phyloP scores from a whole-genome alignment of 2,888 invertebrate genomes.

The Euclidia mi region DNA sequence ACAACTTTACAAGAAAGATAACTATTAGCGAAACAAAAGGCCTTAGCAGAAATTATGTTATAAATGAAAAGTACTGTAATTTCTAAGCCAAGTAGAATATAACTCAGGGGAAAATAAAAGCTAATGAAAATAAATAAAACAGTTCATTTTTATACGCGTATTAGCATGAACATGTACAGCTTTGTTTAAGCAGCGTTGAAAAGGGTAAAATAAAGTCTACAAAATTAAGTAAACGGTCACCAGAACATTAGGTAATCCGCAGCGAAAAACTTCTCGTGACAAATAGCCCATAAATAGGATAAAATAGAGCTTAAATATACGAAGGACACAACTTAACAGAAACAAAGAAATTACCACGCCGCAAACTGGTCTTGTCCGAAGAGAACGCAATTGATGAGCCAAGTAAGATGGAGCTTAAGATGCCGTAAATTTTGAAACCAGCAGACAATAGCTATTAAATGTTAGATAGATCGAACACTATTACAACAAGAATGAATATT shows the following conservation, averaged over 20 bases:
- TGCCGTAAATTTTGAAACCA: constrained; percentile 31
- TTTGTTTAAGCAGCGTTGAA: constrained; percentile 29
- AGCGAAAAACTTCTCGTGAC: constrained; percentile 61
- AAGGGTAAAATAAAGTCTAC: constrained; percentile 26
- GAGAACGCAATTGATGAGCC: constrained; percentile 39
- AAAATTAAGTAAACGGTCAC: constrained; percentile 58
- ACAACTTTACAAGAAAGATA: constrained; percentile 1
- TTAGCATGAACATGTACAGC: constrained; percentile 15
- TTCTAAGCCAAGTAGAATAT: not conserved
- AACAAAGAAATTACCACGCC: constrained; percentile 67
- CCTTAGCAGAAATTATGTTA: constrained; percentile 6
- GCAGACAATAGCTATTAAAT: not conserved
- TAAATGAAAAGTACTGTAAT: not conserved
- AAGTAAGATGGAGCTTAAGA: constrained; percentile 28
- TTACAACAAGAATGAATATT: no score
- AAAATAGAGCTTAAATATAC: constrained; percentile 61
- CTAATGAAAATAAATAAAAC: constrained; percentile 20
- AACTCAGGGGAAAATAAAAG: constrained; percentile 4
- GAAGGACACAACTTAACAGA: constrained; percentile 62
- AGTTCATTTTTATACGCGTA: not conserved
- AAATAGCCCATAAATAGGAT: constrained; percentile 72
- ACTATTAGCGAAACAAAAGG: constrained; percentile 1
- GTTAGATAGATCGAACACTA: no score
- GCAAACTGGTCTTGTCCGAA: constrained; percentile 51
- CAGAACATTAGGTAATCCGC: constrained; percentile 54